Conservation (phyloP, 1,140 invertebrate species). For the Babylonia areolata region DNA sequence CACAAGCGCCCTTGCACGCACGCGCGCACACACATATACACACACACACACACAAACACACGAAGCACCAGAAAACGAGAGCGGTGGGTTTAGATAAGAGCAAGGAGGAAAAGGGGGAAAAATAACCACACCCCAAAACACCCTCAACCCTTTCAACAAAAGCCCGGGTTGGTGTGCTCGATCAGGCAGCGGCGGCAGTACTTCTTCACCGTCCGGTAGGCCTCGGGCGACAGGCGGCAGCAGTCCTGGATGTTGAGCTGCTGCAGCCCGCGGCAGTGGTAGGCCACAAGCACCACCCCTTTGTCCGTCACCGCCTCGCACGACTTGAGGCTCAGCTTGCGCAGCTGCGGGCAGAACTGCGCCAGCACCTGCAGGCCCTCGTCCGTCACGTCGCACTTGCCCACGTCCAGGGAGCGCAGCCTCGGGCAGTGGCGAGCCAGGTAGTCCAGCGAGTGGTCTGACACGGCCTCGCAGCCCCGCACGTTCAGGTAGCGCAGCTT, state of each 20-base stretch:
- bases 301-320: constrained; percentile 92
- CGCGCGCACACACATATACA: no score
- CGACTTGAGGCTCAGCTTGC: constrained; percentile 91
- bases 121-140: not conserved
- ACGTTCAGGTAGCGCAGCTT: constrained; percentile 93
- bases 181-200: constrained; percentile 94
- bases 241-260: constrained; percentile 95
- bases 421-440: constrained; percentile 89
- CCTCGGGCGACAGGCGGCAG: constrained; percentile 88
- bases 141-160: constrained; percentile 69
- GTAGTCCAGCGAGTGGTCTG: constrained; percentile 90
- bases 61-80: no score
- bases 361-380: constrained; percentile 88
- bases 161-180: constrained; percentile 95
- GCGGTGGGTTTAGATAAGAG: no score
- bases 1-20: no score
- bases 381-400: constrained; percentile 94
- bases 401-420: constrained; percentile 89
- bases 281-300: constrained; percentile 88
- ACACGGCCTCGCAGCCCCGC: constrained; percentile 92
- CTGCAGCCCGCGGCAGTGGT: constrained; percentile 88
- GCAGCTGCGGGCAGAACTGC: constrained; percentile 91
- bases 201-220: constrained; percentile 92
- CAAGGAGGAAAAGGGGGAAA: no score
- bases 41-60: no score